These are phyloP conservation scores for Pitta sordida DNA, from an alignment of 2,113 vertebrate genomes.

Conservation along the genomic window DNA sequence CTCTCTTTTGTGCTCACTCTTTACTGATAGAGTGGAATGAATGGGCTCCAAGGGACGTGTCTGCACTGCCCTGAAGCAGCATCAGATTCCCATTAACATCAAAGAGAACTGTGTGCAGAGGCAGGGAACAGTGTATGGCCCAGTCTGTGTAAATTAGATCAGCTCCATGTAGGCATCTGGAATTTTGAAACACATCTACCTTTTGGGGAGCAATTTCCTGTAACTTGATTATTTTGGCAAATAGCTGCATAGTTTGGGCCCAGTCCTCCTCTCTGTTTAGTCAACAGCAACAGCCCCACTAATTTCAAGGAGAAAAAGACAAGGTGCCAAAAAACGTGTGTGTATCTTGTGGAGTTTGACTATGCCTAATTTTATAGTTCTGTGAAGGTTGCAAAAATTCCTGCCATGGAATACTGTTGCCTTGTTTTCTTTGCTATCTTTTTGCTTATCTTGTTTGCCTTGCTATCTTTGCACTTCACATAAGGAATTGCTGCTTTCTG, in stretches of 20 bases:
- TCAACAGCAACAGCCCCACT: background rate
- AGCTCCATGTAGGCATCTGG: slow-evolving; percentile 35
- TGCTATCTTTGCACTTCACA: background rate
- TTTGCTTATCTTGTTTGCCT: no score
- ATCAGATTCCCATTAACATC: slow-evolving; percentile 41
- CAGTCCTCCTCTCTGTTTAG: background rate
- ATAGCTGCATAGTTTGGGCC: background rate
- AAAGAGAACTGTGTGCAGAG: background rate
- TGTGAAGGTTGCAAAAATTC: background rate
- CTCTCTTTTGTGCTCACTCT: slow-evolving; percentile 2
- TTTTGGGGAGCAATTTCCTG: slow-evolving; percentile 58
- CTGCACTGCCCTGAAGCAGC: slow-evolving; percentile 11
- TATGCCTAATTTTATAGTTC: background rate
- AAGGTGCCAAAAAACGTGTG: rapidly evolving
- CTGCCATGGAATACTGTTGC: background rate
- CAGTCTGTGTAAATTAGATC: slow-evolving; percentile 37
- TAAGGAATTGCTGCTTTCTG: background rate
- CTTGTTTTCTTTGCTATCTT: background rate
- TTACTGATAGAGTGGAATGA: background rate
- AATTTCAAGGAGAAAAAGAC: background rate
- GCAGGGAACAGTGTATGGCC: background rate
- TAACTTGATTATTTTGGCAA: slow-evolving; percentile 58
- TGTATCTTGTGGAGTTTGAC: background rate
- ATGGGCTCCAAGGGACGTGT: background rate
- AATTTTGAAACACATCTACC: slow-evolving; percentile 17